Base-by-base conservation (phyloP, 2,113 vertebrate genomes). In the Hypomesus transpacificus region DNA sequence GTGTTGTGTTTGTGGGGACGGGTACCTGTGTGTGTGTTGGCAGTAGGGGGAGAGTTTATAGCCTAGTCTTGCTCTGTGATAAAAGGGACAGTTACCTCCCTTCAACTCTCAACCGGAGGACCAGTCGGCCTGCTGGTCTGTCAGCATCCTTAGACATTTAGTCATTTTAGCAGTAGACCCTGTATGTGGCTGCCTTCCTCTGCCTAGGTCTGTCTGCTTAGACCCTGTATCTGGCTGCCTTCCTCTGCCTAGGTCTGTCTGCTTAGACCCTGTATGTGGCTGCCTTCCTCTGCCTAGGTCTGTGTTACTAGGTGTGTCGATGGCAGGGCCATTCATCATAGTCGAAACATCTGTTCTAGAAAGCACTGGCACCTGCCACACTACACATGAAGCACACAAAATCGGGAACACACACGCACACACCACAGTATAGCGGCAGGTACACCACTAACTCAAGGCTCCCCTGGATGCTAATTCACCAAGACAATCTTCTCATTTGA, bases 401-500 rank as follows among this genome's bases (percentile, higher is more conserved):
- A 52, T 53, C 16, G 11, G 24, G 50, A 14, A 54, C 57, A 39
- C 71, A 59, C 26, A 46, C 3, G 1, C n/a, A 5, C 34, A 21
- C 6, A 51, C 61, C 26, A 17, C 31, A 24, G 13, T 13, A 18
- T 46, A 46, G 39, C 46, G 52, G 24, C 78, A 64, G 52, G 68
- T 79, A 50, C 75, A 74, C 53, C 60, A 28, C 6, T 73, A 8
- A 56, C 26, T 62, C 22, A 46, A 46, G 39, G 31, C 31, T 46
- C 39, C 39, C 39, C 39, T 0, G 66, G 71, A 82, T 66, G 3
- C 50, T 73, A 73, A 82, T 84, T 78, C 53, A 66, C 53, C 20
- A 21, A 74, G 81, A 85, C 71, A 84, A 64, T 71, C 39, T 77
- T 73, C 67, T 77, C 73, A 71, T 84, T 77, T 78, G 61, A 66